A percentile compares a stretch with the other conserved stretches of the same genome.
These are phyloP conservation scores for Halichoerus grypus DNA, from an alignment of 2,113 vertebrate species.

Conservation along the genomic window DNA sequence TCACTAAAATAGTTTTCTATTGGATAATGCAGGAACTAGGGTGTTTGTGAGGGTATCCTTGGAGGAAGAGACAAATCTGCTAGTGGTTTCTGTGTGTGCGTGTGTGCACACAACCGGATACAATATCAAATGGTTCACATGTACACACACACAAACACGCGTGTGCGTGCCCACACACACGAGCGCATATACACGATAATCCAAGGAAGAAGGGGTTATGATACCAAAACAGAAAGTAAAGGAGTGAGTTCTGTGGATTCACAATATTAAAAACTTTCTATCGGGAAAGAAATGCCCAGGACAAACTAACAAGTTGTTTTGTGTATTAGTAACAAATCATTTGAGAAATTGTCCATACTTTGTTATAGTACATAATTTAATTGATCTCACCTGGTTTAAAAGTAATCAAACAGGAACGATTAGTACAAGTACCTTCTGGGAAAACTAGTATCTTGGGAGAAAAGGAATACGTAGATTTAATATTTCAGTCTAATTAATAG, in stretches of 20 bases:
- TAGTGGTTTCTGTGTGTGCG: neutral
- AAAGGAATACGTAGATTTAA: conserved; percentile 76
- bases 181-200: rapidly evolving
- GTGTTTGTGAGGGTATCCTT: neutral
- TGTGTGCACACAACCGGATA: neutral
- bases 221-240: conserved; percentile 35
- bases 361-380: conserved; percentile 66
- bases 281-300: neutral
- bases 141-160: too few relatives aligned
- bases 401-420: conserved; percentile 98
- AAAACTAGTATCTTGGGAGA: conserved; percentile 95
- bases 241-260: neutral
- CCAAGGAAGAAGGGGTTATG: neutral
- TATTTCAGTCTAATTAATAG: conserved; percentile 74
- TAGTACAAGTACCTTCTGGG: conserved; percentile 99
- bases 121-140: neutral
- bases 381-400: conserved; percentile 96
- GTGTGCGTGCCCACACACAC: neutral
- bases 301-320: neutral
- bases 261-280: neutral
- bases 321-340: neutral
- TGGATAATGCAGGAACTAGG: neutral
- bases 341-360: conserved; percentile 44
- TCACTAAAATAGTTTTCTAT: neutral
- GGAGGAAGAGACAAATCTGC: neutral